Conservation (phyloP, 1,140 invertebrate species). For the Drosophila gunungcola region DNA sequence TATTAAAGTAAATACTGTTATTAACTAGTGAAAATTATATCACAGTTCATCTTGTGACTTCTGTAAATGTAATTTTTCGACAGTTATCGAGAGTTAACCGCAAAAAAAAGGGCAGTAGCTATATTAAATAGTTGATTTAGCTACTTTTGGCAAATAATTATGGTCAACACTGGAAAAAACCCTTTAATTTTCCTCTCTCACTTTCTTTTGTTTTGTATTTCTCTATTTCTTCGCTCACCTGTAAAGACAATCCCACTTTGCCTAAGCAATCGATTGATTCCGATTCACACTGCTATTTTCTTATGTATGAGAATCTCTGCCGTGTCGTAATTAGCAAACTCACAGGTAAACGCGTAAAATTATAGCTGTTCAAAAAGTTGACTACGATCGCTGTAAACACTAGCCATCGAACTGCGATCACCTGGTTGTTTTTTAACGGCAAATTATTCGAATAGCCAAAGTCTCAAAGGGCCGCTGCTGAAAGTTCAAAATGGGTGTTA, state of each 20-base stretch:
- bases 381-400: slow-evolving; percentile 8
- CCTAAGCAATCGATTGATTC: slow-evolving; percentile 9
- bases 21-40: neutral
- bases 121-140: neutral
- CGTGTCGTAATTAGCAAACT: slow-evolving; percentile 30
- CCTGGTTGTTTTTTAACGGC: slow-evolving; percentile 1
- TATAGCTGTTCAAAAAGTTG: slow-evolving; percentile 2
- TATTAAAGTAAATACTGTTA: neutral
- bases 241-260: slow-evolving; percentile 7
- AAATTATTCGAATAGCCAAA: slow-evolving; percentile 16
- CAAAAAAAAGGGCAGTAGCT: neutral
- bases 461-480: slow-evolving; percentile 6
- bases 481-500: slow-evolving; percentile 37
- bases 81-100: neutral
- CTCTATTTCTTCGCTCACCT: neutral
- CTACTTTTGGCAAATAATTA: neutral
- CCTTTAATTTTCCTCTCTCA: neutral
- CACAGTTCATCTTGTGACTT: neutral
- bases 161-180: slow-evolving; percentile 10
- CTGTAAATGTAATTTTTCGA: neutral
- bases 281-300: slow-evolving; percentile 4
- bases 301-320: slow-evolving; percentile 2
- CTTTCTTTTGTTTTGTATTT: neutral
- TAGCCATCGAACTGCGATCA: slow-evolving; percentile 9
- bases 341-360: slow-evolving; percentile 11